phyloP scores from a whole-genome alignment of 2,888 invertebrate genomes.

The Hetaerina titia region DNA sequence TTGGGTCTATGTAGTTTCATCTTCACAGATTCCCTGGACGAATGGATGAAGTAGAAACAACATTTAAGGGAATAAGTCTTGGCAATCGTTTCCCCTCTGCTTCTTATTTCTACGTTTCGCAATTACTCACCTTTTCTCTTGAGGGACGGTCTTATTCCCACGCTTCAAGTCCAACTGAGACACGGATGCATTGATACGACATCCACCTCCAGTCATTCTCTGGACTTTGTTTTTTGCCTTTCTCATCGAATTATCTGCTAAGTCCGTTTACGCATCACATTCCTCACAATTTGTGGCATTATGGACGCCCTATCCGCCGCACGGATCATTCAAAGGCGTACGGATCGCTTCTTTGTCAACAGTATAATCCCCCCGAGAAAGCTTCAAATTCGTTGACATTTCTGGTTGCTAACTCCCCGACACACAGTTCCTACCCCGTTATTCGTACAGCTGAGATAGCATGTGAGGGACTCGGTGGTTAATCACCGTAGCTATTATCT shows the following conservation, averaged over 20 bases:
- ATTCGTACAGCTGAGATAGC: background rate
- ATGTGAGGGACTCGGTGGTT: background rate
- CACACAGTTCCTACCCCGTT: conserved; percentile 9
- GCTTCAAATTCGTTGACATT: background rate
- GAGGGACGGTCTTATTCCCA: background rate
- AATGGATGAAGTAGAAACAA: conserved; percentile 13
- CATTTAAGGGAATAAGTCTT: background rate
- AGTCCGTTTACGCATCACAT: background rate
- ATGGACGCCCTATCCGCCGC: conserved; percentile 60
- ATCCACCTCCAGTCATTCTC: background rate
- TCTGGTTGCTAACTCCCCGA: background rate
- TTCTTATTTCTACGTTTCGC: background rate
- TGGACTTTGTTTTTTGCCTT: background rate
- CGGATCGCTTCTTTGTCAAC: conserved; percentile 68
- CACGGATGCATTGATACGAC: background rate
- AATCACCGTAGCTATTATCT: background rate
- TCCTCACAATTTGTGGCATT: background rate
- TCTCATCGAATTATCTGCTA: background rate
- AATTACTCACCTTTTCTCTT: background rate
- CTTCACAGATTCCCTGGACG: conserved; percentile 31
- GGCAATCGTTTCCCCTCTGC: background rate
- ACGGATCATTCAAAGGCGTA: conserved; percentile 47
- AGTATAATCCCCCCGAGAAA: conserved; percentile 28
- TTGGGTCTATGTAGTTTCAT: conserved; percentile 40
- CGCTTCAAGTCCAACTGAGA: background rate